These are phyloP conservation scores for Temnothorax curvispinosus DNA, from an alignment of 1,140 invertebrate species.

Conservation along the genomic window DNA sequence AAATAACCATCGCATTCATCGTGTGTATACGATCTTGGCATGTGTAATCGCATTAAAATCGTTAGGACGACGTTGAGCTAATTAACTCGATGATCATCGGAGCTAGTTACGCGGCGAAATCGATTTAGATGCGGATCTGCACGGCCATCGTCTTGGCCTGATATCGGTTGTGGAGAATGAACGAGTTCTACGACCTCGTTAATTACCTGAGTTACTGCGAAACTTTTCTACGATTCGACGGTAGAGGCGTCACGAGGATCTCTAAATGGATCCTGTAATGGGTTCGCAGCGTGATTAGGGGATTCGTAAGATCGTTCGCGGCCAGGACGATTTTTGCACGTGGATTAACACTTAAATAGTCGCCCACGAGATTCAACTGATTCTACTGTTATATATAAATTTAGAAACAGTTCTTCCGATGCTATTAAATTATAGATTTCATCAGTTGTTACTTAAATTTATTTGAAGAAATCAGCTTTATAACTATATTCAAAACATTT, in stretches of 20 bases:
- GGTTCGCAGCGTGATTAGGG: conserved; percentile 65
- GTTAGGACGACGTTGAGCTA: conserved; percentile 54
- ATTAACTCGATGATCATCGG: conserved; percentile 70
- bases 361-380: not conserved
- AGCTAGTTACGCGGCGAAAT: conserved; percentile 65
- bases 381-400: conserved; percentile 26
- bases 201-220: conserved; percentile 75
- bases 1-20: conserved; percentile 18
- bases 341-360: conserved; percentile 62
- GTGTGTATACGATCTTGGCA: conserved; percentile 16
- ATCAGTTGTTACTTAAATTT: not conserved
- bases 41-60: conserved; percentile 56
- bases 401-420: not conserved
- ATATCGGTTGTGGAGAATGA: conserved; percentile 69
- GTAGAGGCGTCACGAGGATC: conserved; percentile 67
- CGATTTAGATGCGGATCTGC: conserved; percentile 75
- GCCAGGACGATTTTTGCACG: conserved; percentile 63
- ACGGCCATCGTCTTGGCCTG: conserved; percentile 62
- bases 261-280: conserved; percentile 74
- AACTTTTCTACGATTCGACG: conserved; percentile 75
- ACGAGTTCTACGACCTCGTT: conserved; percentile 74
- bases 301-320: conserved; percentile 56
- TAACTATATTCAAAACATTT: no score
- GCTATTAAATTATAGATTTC: conserved; percentile 5
- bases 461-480: not conserved